phyloP scores from a whole-genome alignment of 2,797 vertebrate genomes.

The Pagetopsis macropterus region DNA sequence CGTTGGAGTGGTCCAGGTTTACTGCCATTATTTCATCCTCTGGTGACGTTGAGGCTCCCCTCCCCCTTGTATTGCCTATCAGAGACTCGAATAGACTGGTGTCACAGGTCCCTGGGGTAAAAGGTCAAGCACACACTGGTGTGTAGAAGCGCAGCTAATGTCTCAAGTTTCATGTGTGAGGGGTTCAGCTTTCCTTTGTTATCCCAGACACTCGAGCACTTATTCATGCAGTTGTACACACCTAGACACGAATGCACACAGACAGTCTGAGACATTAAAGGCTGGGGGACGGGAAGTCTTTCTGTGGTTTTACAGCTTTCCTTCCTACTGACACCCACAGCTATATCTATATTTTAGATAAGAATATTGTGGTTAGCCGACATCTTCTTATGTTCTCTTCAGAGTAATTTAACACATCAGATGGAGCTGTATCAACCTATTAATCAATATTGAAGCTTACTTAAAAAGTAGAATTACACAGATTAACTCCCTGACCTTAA shows the following conservation, averaged over 20 bases:
- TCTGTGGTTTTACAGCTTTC: conserved; percentile 43
- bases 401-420: conserved; percentile 12
- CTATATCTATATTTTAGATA: conserved; percentile 19
- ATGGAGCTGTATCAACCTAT: conserved; percentile 5
- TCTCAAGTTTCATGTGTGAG: conserved; percentile 59
- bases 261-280: conserved; percentile 50
- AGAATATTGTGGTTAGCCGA: conserved; percentile 22
- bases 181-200: conserved; percentile 63
- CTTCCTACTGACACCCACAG: conserved; percentile 30
- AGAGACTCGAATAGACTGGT: conserved; percentile 25
- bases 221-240: conserved; percentile 61
- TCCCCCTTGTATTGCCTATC: conserved; percentile 3
- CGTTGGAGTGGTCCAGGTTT: background rate
- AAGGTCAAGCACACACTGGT: conserved; percentile 60
- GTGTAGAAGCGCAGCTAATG: conserved; percentile 27
- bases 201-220: conserved; percentile 31
- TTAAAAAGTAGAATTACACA: too few species aligned
- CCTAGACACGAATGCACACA: conserved; percentile 46
- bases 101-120: conserved; percentile 52
- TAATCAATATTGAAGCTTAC: conserved; percentile 8
- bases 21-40: conserved; percentile 30
- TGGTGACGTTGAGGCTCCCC: conserved; percentile 42
- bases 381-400: conserved; percentile 22
- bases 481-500: background rate
- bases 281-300: conserved; percentile 44